Percentiles rank a stretch among this genome's conserved stretches.
These are phyloP conservation scores for Rhabdomys dilectus DNA, from an alignment of 2,113 vertebrate genomes.

Conservation along the genomic window DNA sequence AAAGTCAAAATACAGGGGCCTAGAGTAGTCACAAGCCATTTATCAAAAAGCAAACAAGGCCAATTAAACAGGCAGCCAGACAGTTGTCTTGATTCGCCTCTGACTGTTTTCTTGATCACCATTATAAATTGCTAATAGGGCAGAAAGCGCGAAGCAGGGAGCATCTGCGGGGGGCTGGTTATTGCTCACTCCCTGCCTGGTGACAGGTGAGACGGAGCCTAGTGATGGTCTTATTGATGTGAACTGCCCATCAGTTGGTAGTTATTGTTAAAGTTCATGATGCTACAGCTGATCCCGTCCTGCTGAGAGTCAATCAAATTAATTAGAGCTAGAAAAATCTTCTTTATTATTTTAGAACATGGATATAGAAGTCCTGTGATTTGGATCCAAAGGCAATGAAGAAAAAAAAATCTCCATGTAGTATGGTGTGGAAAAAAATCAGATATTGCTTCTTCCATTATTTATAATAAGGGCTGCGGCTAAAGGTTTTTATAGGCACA, in stretches of 20 bases:
- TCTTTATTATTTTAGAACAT: constrained; percentile 88
- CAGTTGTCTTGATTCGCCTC: constrained; percentile 99
- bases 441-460: constrained; percentile 93
- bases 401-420: constrained; percentile 84
- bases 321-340: constrained; percentile 93
- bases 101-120: constrained; percentile 99
- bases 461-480: constrained; percentile 96
- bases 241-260: constrained; percentile 93
- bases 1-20: constrained; percentile 93
- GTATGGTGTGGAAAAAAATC: constrained; percentile 85
- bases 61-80: constrained; percentile 98
- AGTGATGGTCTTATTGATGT: constrained; percentile 94
- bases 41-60: constrained; percentile 99
- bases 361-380: constrained; percentile 87
- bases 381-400: constrained; percentile 85
- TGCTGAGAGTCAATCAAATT: constrained; percentile 95
- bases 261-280: constrained; percentile 93
- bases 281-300: constrained; percentile 92
- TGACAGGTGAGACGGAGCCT: constrained; percentile 95
- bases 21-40: constrained; percentile 95
- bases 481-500: constrained; percentile 98
- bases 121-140: constrained; percentile 99
- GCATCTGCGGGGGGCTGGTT: constrained; percentile 91
- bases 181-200: constrained; percentile 93
- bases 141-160: constrained; percentile 93